phyloP scores from a whole-genome alignment of 2,888 invertebrate genomes.

The Diadromus collaris region DNA sequence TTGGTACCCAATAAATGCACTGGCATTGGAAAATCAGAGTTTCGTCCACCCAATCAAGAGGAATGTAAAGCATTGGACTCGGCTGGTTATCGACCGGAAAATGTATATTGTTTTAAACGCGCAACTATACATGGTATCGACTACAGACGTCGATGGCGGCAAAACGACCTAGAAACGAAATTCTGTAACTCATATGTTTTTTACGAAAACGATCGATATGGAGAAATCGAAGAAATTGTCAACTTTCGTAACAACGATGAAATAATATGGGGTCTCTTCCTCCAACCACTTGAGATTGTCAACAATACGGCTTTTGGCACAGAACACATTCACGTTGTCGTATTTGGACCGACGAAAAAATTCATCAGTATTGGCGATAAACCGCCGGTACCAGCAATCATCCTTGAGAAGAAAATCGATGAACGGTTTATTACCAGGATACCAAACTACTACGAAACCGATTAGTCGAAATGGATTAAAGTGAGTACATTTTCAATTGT shows the following conservation, averaged over 20 bases:
- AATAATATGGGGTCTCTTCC: neutral
- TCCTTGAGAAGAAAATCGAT: neutral
- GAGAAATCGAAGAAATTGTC: constrained; percentile 1
- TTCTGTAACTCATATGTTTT: constrained; percentile 11
- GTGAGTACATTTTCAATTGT: no score
- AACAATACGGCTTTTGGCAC: neutral
- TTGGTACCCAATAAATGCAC: neutral
- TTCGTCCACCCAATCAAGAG: neutral
- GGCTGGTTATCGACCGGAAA: neutral
- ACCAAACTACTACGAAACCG: constrained; percentile 6
- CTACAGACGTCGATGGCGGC: constrained; percentile 1
- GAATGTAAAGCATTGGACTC: neutral
- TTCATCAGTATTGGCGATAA: neutral
- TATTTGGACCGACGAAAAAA: neutral
- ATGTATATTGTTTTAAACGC: neutral
- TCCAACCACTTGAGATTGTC: neutral
- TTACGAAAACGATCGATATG: neutral
- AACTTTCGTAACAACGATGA: neutral
- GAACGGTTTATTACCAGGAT: neutral
- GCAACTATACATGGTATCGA: constrained; percentile 5
- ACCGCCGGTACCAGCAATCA: constrained; percentile 10
- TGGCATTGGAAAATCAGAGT: neutral
- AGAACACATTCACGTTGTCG: neutral
- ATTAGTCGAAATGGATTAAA: neutral
- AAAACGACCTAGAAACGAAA: neutral